These are phyloP conservation scores for Probaryconus sp. DNA, from an alignment of 1,140 invertebrate species.

Conservation along the genomic window DNA sequence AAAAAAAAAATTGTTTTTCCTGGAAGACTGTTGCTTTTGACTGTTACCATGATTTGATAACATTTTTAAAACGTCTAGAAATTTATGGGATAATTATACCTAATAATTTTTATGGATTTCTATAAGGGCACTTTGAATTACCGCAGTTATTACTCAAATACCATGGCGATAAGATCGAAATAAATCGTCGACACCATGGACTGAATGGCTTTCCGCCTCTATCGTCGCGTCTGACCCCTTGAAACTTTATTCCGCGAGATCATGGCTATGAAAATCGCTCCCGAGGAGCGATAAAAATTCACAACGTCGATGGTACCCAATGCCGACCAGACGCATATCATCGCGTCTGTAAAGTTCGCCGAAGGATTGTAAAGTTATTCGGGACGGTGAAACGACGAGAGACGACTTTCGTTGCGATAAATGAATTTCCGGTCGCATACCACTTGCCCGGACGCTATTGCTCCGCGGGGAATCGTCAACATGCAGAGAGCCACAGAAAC, in stretches of 20 bases:
- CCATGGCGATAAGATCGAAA: constrained; percentile 41
- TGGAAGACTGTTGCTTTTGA: no score
- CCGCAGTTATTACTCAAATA: constrained; percentile 11
- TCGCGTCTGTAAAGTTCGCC: constrained; percentile 46
- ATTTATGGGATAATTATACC: no score
- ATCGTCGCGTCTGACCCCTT: constrained; percentile 27
- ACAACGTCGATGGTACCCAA: constrained; percentile 45
- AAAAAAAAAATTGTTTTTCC: no score
- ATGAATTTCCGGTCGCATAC: constrained; percentile 50
- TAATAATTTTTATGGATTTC: no score
- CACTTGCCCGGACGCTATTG: constrained; percentile 18
- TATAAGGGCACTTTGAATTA: no score
- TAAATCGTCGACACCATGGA: constrained; percentile 42
- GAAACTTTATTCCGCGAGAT: constrained; percentile 48
- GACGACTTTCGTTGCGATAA: constrained; percentile 21
- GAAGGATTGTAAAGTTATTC: constrained; percentile 53
- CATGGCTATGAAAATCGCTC: constrained; percentile 42
- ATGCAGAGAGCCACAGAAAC: neutral
- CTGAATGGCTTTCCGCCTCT: constrained; percentile 20
- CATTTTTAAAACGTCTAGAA: no score
- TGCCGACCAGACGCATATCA: constrained; percentile 30
- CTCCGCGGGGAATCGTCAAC: constrained; percentile 15
- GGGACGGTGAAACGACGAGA: constrained; percentile 5
- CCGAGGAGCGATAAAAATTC: constrained; percentile 56
- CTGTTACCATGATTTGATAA: no score